phyloP scores from a whole-genome alignment of 2,888 invertebrate genomes.

The Epirrhoe tristata region DNA sequence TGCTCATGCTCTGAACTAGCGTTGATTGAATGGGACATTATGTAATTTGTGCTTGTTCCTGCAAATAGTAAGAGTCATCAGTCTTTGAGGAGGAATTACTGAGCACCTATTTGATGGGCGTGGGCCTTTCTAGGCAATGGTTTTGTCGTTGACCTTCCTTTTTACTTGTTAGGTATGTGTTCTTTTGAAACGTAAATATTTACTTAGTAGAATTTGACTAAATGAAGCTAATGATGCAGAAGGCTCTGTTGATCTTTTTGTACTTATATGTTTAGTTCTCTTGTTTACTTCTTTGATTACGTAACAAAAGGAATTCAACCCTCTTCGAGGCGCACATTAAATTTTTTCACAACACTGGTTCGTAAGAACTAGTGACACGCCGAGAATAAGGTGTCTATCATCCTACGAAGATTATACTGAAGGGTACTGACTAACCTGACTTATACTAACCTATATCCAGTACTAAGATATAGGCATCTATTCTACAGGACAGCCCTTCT shows the following conservation, averaged over 20 bases:
- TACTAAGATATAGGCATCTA: background rate
- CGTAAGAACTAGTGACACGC: too few relatives aligned
- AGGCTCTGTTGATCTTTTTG: too few relatives aligned
- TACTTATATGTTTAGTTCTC: too few relatives aligned
- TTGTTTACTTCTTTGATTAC: too few relatives aligned
- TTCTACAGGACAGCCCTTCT: constrained; percentile 58
- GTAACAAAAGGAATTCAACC: too few relatives aligned
- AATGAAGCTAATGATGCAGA: too few relatives aligned
- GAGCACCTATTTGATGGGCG: constrained; percentile 36
- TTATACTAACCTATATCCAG: background rate
- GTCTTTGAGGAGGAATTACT: constrained; percentile 28
- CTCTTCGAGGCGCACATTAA: too few relatives aligned
- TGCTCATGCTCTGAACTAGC: constrained; percentile 6
- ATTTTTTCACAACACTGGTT: too few relatives aligned
- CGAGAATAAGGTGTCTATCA: background rate
- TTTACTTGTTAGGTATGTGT: background rate
- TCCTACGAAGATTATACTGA: background rate
- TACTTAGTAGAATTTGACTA: too few relatives aligned
- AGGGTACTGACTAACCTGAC: too few relatives aligned
- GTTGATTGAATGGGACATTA: constrained; percentile 24
- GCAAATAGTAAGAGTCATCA: constrained; percentile 26
- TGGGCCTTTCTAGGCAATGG: constrained; percentile 28
- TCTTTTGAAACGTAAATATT: too few relatives aligned
- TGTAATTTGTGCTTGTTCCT: constrained; percentile 18
- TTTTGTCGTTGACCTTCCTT: background rate